phyloP scores from a whole-genome alignment of 2,113 vertebrate species.

The Zosterops borbonicus region DNA sequence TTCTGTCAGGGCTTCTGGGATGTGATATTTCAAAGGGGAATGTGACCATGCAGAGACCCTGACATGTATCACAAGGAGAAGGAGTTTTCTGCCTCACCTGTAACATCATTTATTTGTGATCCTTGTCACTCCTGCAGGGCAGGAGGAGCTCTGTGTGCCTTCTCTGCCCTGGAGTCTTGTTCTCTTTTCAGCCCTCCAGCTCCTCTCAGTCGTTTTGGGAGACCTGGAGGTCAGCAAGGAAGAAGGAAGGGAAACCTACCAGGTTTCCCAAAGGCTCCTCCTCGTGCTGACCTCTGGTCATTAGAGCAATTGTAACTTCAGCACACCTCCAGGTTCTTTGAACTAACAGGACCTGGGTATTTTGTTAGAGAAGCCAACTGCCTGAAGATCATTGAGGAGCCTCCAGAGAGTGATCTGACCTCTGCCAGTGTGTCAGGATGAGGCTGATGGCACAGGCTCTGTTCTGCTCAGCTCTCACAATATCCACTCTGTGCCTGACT shows the following conservation, averaged over 20 bases:
- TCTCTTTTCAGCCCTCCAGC: background rate
- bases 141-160: background rate
- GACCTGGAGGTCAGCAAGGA: background rate
- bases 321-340: background rate
- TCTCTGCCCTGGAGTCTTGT: background rate
- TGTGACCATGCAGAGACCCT: background rate
- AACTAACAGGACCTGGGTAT: background rate
- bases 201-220: background rate
- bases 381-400: background rate
- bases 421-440: background rate
- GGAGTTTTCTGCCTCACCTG: background rate
- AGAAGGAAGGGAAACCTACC: background rate
- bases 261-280: background rate
- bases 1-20: background rate
- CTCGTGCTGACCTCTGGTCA: background rate
- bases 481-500: background rate
- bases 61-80: background rate
- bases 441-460: background rate
- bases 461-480: background rate
- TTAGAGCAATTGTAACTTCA: background rate
- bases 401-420: background rate
- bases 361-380: background rate
- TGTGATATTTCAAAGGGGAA: background rate
- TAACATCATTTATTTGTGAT: background rate
- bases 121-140: background rate